Evolutionary conservation across 1,140 invertebrate species (phyloP).

Genomic region (Lucilia sericata): DNA sequence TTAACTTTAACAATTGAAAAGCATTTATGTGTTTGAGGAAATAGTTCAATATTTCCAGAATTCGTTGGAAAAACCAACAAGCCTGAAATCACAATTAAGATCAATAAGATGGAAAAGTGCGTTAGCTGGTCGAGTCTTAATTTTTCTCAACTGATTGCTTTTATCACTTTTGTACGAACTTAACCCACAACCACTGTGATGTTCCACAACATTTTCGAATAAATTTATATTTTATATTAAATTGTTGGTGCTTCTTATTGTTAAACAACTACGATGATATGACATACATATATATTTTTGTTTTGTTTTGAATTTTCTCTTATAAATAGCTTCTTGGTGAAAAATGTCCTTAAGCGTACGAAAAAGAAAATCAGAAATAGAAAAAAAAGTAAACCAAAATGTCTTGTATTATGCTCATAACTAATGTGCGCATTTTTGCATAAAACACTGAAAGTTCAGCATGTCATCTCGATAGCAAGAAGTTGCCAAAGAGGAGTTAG

Average conservation of each 20-base stretch:
- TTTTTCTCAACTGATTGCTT: too few relatives aligned
- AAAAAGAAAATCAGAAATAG: background rate
- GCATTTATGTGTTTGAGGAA: too few relatives aligned
- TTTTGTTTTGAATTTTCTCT: background rate
- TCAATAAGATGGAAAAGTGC: too few relatives aligned
- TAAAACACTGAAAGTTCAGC: background rate
- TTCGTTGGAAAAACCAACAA: too few relatives aligned
- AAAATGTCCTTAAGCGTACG: background rate
- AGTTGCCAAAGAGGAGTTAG: background rate
- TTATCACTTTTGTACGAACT: too few relatives aligned
- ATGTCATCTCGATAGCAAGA: background rate
- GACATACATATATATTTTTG: background rate
- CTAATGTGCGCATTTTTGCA: conserved; percentile 15
- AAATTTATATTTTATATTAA: background rate
- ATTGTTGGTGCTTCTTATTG: background rate
- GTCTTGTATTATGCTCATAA: background rate
- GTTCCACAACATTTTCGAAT: background rate
- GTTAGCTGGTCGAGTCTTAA: too few relatives aligned
- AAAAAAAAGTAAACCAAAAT: background rate
- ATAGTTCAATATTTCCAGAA: too few relatives aligned
- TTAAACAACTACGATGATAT: background rate
- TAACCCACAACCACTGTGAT: background rate
- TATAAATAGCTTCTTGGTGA: background rate
- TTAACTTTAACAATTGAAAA: too few relatives aligned
- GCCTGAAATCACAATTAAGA: too few relatives aligned